Base-by-base conservation (phyloP, 2,113 vertebrate species). In the Irena cyanogastra region DNA sequence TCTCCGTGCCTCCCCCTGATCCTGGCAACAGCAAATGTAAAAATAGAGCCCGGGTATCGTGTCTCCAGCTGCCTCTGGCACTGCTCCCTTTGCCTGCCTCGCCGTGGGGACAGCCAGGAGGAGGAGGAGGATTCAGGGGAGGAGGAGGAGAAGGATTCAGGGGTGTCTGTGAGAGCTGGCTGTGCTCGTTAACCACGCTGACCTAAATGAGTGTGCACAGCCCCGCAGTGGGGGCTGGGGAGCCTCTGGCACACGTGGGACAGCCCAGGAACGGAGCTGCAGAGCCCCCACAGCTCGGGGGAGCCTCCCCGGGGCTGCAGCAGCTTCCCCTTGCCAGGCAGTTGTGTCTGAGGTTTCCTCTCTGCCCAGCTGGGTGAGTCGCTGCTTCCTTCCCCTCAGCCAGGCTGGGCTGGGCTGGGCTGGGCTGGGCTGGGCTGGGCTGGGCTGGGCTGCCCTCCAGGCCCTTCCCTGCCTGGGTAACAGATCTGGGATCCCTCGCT, bases 401-500 rank as follows among this genome's bases (percentile, higher is more conserved):
- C n/a, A n/a, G n/a, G n/a, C n/a, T n/a, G n/a, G n/a, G n/a, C n/a
- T n/a, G n/a, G n/a, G n/a, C n/a, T n/a, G n/a, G n/a, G n/a, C n/a
- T n/a, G n/a, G n/a, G n/a, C n/a, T n/a, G n/a, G n/a, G n/a, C n/a
- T n/a, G n/a, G n/a, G n/a, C n/a, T n/a, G n/a, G n/a, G n/a, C n/a
- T n/a, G n/a, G n/a, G n/a, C n/a, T n/a, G n/a, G 42, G 65, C 60
- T 64, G 68, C 7, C 27, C 2, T 2, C 6, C 68, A 23, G 50
- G 2, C 3, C 14, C 49, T 54, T 45, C 63, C 71, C 35, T 56
- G 59, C 1, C 0, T 6, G 88, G 68, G 3, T 0, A 3, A 3
- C 37, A 52, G 23, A 13, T n/a, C 42, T 0, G 2, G 41, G 13
- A 1, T 59, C 19, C 42, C 68, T 27, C 3, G 0, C 18, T 27